phyloP scores from a whole-genome alignment of 2,888 invertebrate species.

The Cancer borealis region DNA sequence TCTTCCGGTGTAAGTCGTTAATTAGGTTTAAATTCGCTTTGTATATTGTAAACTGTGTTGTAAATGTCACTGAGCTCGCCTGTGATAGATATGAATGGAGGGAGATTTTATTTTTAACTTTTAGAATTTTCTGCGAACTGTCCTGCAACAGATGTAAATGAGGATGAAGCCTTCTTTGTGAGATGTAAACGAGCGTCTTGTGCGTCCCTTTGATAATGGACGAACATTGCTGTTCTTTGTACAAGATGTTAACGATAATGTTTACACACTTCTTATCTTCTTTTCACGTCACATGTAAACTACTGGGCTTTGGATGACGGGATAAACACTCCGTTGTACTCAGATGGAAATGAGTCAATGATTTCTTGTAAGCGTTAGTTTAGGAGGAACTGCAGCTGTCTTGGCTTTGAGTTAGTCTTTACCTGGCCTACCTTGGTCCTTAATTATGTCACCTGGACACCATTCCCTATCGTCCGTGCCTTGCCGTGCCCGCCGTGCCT shows the following conservation, averaged over 20 bases:
- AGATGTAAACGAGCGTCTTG: neutral
- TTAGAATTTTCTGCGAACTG: neutral
- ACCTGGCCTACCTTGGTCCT: neutral
- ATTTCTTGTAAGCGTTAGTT: neutral
- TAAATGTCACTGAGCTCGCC: neutral
- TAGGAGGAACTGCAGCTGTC: neutral
- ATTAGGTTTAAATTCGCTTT: neutral
- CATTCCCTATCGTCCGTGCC: neutral
- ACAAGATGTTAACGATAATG: neutral
- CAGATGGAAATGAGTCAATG: neutral
- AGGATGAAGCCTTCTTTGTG: neutral
- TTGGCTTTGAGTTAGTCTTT: neutral
- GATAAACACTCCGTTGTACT: neutral
- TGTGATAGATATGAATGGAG: neutral
- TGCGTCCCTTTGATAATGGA: neutral
- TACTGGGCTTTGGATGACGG: neutral
- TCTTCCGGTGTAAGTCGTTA: neutral
- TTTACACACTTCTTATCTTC: neutral
- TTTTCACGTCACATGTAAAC: neutral
- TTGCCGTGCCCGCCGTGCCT: neutral
- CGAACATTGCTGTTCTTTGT: neutral
- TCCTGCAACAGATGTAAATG: neutral
- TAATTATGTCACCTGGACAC: neutral
- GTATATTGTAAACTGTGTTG: neutral
- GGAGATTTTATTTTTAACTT: neutral